Evolutionary conservation across 37 sponge, comb jelly and placozoan genomes (phyloP).

Genomic region (Chondrilla cf. caribensis): DNA sequence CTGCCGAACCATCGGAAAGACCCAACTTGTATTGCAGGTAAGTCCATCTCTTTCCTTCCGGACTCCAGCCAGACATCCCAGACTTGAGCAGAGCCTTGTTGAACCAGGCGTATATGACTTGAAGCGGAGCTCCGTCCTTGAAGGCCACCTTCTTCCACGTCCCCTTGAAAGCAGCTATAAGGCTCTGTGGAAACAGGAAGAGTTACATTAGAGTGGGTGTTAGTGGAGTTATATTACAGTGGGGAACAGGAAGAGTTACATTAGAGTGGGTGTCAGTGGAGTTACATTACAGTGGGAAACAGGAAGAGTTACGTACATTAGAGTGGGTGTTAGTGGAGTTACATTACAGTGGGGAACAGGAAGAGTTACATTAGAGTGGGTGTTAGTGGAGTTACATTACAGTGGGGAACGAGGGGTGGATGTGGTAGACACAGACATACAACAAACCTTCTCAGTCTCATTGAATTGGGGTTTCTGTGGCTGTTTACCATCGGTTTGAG

Average conservation of each 20-base stretch:
- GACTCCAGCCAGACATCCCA: slow-evolving; percentile 13
- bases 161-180: neutral
- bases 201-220: neutral
- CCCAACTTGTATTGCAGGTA: slow-evolving; percentile 28
- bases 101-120: slow-evolving; percentile 30
- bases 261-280: too few species aligned
- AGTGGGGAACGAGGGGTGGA: too few species aligned
- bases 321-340: too few species aligned
- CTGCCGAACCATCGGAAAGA: neutral
- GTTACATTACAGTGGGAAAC: too few species aligned
- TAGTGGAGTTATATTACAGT: neutral
- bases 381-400: too few species aligned
- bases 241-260: neutral
- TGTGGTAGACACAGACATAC: too few species aligned
- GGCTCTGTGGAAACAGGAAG: neutral
- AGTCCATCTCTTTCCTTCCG: slow-evolving; percentile 6
- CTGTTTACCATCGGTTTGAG: too few species aligned
- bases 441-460: slow-evolving; percentile 11
- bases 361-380: too few species aligned
- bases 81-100: slow-evolving; percentile 11
- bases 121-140: neutral
- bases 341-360: too few species aligned
- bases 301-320: too few species aligned
- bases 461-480: slow-evolving; percentile 6
- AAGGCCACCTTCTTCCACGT: neutral